Conservation (phyloP, 2,797 vertebrate genomes). For the Melanogrammus aeglefinus region DNA sequence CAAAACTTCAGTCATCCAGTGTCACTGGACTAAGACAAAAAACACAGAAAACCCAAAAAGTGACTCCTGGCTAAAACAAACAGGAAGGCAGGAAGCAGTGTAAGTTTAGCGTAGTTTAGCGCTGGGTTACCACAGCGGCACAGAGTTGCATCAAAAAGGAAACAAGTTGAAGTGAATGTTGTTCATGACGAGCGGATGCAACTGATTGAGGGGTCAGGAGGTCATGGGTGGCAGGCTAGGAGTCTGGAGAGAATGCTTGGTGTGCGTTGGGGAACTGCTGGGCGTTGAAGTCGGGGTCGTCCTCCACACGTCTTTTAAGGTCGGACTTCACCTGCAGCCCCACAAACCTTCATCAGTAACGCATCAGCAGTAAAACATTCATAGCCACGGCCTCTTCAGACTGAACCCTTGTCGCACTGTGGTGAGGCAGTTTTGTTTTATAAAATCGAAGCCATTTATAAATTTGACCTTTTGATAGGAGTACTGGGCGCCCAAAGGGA, state of each 20-base stretch:
- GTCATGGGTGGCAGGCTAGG: constrained; percentile 54
- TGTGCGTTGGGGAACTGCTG: constrained; percentile 87
- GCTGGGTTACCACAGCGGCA: neutral
- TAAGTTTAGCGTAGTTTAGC: neutral
- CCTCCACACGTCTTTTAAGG: constrained; percentile 83
- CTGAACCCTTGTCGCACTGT: neutral
- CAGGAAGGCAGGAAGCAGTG: neutral
- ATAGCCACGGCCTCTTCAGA: neutral
- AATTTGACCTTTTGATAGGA: neutral
- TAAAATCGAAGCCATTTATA: neutral
- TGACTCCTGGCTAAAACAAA: neutral
- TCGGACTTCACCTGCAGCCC: constrained; percentile 80
- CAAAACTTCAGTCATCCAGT: neutral
- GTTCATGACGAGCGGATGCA: neutral
- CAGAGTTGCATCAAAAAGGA: constrained; percentile 3
- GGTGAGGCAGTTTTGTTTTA: neutral
- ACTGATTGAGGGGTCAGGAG: neutral
- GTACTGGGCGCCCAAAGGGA: no score
- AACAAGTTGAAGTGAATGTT: neutral
- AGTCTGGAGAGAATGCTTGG: constrained; percentile 82
- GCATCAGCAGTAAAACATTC: neutral
- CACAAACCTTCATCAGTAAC: neutral
- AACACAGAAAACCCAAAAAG: neutral
- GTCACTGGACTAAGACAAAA: neutral
- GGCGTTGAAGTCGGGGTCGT: constrained; percentile 84